Evolutionary conservation across 2,888 invertebrate species (phyloP).

Genomic region (Callimorpha dominula): DNA sequence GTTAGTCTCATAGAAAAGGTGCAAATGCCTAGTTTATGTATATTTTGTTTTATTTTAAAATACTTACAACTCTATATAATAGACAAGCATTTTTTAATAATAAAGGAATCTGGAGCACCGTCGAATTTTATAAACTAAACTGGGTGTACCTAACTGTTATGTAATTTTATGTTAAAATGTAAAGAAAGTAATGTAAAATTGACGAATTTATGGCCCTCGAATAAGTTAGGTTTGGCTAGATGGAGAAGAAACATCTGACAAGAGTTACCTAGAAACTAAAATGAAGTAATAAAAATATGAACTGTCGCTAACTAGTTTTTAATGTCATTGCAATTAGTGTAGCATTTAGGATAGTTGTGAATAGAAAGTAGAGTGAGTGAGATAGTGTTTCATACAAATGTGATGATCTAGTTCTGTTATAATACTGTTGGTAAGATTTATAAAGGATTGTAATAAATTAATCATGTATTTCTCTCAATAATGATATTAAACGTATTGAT

Average conservation of each 20-base stretch:
- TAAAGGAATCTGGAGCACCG: conserved; percentile 30
- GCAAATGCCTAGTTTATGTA: conserved; percentile 43
- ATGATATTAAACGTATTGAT: conserved; percentile 49
- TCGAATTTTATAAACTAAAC: conserved; percentile 29
- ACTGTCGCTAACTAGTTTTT: conserved; percentile 4
- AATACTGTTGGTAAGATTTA: conserved; percentile 25
- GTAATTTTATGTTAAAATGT: conserved; percentile 14
- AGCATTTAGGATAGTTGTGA: conserved; percentile 14
- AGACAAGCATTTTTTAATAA: conserved; percentile 26
- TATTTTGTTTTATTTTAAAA: conserved; percentile 32
- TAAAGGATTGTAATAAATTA: conserved; percentile 27
- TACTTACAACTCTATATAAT: conserved; percentile 33
- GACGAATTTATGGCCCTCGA: conserved; percentile 2
- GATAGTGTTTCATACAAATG: conserved; percentile 6
- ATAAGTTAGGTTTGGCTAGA: neutral
- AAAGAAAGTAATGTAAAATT: neutral
- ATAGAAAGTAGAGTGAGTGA: conserved; percentile 3
- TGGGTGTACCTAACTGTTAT: conserved; percentile 22
- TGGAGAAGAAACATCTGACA: conserved; percentile 30
- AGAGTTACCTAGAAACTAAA: conserved; percentile 11
- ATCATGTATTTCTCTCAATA: conserved; percentile 48
- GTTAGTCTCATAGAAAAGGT: conserved; percentile 37
- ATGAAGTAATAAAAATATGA: conserved; percentile 1
- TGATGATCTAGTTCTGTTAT: conserved; percentile 5
- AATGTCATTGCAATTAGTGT: conserved; percentile 17